Base-by-base conservation (phyloP, 2,113 vertebrate species). In the Thermophis baileyi region DNA sequence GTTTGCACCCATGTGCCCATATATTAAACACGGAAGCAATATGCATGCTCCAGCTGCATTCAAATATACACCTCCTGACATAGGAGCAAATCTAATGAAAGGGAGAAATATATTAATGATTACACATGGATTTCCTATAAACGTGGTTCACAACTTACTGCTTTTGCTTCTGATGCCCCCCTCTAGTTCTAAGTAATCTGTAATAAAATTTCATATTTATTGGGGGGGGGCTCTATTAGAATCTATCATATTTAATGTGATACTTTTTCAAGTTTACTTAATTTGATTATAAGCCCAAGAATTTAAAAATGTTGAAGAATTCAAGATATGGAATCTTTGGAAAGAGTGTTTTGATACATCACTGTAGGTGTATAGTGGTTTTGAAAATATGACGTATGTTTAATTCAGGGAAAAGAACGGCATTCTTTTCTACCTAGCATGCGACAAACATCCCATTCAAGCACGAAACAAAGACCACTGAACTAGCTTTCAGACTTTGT, bases 401-500 rank as follows among this genome's bases (percentile, higher is more conserved):
- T 86, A 92, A 93, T 54, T 53, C 57, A 91, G 35, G 27, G 0
- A 0, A 44, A 88, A 88, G 27, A 69, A 51, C 54, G 60, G 14
- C 89, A 90, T 89, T 57, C 0, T 35, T 46, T 91, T 94, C 89
- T 35, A 89, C 18, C 90, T 30, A 91, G 87, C 94, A 94, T 93
- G 94, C 90, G 90, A 87, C 51, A 53, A 90, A 57, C 30, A 92
- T 88, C 91, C 91, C 0, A 0, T 93, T 89, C 90, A 92, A 91
- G 55, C 81, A 54, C 2, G 88, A 93, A 0, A 87, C 0, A 14
- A 95, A 93, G 89, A 1, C 90, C 92, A 94, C 35, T 60, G 47
- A 53, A 63, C 53, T 74, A 94, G 96, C 55, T 94, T 69, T 94
- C 20, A 50, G 88, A 91, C 94, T 90, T 94, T 93, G 91, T 54